Conservation (phyloP, 2,888 invertebrate genomes). For the Neuroscelio doddi region DNA sequence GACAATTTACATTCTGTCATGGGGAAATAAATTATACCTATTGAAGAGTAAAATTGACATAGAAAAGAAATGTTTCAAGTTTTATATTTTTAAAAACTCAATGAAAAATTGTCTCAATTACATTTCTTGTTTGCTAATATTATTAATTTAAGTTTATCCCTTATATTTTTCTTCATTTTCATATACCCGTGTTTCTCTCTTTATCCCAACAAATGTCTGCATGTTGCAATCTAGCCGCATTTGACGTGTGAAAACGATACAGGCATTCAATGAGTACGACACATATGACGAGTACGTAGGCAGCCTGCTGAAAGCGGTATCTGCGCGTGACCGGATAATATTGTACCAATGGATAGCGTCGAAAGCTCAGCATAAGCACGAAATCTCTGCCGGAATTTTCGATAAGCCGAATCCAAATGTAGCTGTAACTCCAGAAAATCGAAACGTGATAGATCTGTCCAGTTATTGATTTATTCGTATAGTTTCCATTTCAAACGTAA, state of each 20-base stretch:
- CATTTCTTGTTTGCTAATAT: too few relatives aligned
- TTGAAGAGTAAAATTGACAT: not conserved
- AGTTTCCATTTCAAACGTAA: constrained; percentile 12
- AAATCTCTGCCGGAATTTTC: constrained; percentile 43
- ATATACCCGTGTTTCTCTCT: constrained; percentile 24
- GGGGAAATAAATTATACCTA: too few relatives aligned
- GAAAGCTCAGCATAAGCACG: constrained; percentile 50
- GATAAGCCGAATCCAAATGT: constrained; percentile 48
- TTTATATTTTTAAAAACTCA: too few relatives aligned
- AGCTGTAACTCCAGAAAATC: constrained; percentile 48
- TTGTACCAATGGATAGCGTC: constrained; percentile 48
- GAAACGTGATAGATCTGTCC: constrained; percentile 41
- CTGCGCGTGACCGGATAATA: constrained; percentile 52
- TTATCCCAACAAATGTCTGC: constrained; percentile 38
- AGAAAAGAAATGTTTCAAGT: not conserved
- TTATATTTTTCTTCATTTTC: too few relatives aligned
- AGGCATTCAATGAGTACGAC: constrained; percentile 41
- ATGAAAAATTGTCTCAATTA: too few relatives aligned
- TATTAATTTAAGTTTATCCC: too few relatives aligned
- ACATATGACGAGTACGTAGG: constrained; percentile 43
- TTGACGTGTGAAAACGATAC: constrained; percentile 43
- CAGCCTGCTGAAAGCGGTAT: constrained; percentile 52
- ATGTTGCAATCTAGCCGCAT: constrained; percentile 32
- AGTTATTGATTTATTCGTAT: constrained; percentile 43
- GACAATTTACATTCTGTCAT: too few relatives aligned